Base-by-base conservation (phyloP, 2,113 vertebrate genomes). In the Ranitomeya variabilis region DNA sequence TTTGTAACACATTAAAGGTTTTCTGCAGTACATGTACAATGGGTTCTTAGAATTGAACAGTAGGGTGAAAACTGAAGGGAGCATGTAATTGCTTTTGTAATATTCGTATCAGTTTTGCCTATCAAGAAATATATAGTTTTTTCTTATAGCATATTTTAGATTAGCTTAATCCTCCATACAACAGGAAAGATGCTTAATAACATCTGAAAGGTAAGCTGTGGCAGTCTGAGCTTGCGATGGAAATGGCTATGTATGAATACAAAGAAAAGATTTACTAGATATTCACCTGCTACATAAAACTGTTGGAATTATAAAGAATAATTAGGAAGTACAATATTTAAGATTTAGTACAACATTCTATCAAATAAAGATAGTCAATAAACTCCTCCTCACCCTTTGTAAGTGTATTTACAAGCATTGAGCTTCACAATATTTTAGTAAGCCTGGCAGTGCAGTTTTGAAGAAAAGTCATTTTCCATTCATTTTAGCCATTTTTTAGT, bases 41-140 rank as follows among this genome's bases (percentile, higher is more conserved):
- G 6, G 18, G 14, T 79, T 78, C 52, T 57, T 79, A 79, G 52
- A 79, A 79, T 7, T 57, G 77, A 79, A 57, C 77, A 79, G 76
- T 78, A 54, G 76, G 74, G 45, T 54, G 16, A 52, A 51, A 78
- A 77, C 37, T 77, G 19, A 77, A 21, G 74, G 51, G 14, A 78
- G 76, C 51, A 19, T 54, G 45, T 78, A 54, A 54, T 78, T 79
- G 77, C 77, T 79, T 78, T 78, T 51, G 54, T 54, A 31, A 9
- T 78, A 54, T 54, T n/a, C 52, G 15, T 78, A 78, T 78, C 45
- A 78, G 45, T 78, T 54, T 78, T 78, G 4, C 51, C 37, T 77
- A 77, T 77, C 37, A 52, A 45, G 74, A 51, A 77, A 19, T 51
- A 9, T 12, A 0, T 74, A n/a, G n/a, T 16, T 77, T 52, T 77